Percentiles rank a stretch among this genome's conserved stretches.
These are phyloP conservation scores for Euschistus heros DNA, from an alignment of 1,140 invertebrate genomes.

Conservation along the genomic window DNA sequence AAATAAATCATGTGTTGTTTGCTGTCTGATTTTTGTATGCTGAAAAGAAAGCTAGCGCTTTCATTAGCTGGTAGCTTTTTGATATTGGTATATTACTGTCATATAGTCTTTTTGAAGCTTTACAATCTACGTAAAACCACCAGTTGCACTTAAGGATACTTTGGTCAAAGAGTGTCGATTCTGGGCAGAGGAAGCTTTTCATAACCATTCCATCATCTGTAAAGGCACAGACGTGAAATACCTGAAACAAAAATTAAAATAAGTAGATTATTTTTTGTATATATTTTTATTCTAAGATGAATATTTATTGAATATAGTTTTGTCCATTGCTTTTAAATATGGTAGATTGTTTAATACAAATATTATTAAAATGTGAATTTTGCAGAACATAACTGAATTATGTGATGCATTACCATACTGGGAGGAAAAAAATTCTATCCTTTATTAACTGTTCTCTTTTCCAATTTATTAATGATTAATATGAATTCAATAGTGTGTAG, in stretches of 20 bases:
- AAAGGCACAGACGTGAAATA: slow-evolving; percentile 81
- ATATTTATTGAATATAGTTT: too few species aligned
- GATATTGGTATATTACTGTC: slow-evolving; percentile 82
- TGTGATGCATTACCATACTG: too few species aligned
- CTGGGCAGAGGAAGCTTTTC: slow-evolving; percentile 80
- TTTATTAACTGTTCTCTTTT: too few species aligned
- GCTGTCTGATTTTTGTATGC: slow-evolving; percentile 55
- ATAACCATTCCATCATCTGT: slow-evolving; percentile 77
- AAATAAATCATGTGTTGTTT: slow-evolving; percentile 9
- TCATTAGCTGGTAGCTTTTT: slow-evolving; percentile 83
- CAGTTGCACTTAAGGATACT: slow-evolving; percentile 82
- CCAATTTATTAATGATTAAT: too few species aligned
- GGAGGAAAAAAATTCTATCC: too few species aligned
- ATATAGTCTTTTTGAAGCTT: slow-evolving; percentile 62
- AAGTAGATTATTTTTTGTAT: background rate
- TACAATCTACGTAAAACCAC: slow-evolving; percentile 86
- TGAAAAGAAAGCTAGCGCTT: slow-evolving; percentile 75
- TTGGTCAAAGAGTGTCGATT: slow-evolving; percentile 79
- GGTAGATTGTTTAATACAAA: too few species aligned
- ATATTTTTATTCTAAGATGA: too few species aligned
- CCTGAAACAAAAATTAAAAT: slow-evolving; percentile 43
- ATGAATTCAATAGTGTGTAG: too few species aligned
- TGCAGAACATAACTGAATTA: too few species aligned
- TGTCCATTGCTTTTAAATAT: too few species aligned
- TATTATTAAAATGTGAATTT: too few species aligned